Conservation (phyloP, 2,113 vertebrate genomes). For the Terrapene triunguis region DNA sequence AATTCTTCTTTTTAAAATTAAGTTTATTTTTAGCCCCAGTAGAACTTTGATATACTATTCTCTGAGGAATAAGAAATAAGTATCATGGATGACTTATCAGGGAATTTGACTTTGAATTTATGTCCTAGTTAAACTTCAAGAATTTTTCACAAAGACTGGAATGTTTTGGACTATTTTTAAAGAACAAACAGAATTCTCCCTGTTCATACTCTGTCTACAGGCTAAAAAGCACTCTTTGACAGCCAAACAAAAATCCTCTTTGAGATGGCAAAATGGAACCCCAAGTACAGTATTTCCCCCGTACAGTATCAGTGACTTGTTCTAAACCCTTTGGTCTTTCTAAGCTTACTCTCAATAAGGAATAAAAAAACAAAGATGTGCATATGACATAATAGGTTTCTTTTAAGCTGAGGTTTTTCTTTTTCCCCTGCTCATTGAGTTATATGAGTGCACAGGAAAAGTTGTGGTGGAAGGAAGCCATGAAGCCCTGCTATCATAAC, state of each 20-base stretch:
- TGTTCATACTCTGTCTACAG: conserved; percentile 72
- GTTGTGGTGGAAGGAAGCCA: conserved; percentile 61
- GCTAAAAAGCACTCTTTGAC: conserved; percentile 78
- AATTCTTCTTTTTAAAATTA: conserved; percentile 68
- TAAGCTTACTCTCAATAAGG: conserved; percentile 77
- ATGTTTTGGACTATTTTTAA: conserved; percentile 82
- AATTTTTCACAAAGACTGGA: conserved; percentile 78
- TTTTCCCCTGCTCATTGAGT: conserved; percentile 37
- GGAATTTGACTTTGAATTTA: conserved; percentile 83
- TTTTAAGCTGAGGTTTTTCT: conserved; percentile 48
- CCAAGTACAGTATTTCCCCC: conserved; percentile 75
- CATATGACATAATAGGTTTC: conserved; percentile 77
- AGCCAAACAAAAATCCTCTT: conserved; percentile 79
- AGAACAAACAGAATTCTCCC: conserved; percentile 82
- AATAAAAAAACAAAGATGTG: conserved; percentile 73
- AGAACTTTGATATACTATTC: conserved; percentile 72
- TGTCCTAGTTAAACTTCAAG: conserved; percentile 79
- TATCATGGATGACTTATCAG: conserved; percentile 77
- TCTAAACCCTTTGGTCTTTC: conserved; percentile 79
- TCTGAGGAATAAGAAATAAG: conserved; percentile 80
- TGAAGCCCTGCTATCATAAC: conserved; percentile 44
- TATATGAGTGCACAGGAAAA: conserved; percentile 68
- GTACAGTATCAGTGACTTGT: conserved; percentile 76
- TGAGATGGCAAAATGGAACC: conserved; percentile 82
- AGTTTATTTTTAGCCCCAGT: conserved; percentile 77